These are phyloP conservation scores for Cochlearius cochlearius DNA, from an alignment of 2,113 vertebrate species.

Conservation along the genomic window DNA sequence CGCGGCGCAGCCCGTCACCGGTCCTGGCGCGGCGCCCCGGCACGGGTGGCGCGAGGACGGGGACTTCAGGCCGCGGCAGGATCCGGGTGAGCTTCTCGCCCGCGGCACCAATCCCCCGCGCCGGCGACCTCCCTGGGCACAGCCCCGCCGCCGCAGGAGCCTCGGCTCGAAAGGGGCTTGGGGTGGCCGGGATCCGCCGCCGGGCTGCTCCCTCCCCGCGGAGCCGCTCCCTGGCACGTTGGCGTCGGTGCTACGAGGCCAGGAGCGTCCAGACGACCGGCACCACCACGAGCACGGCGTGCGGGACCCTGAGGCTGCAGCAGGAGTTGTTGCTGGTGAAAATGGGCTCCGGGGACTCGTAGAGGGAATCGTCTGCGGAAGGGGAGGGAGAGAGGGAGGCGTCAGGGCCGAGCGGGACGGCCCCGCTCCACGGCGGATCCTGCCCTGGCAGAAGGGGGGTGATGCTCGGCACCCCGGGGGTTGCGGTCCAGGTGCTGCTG, in stretches of 20 bases:
- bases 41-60: not conserved
- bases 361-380: constrained; percentile 87
- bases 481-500: fast-evolving
- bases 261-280: constrained; percentile 75
- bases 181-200: not conserved
- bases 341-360: constrained; percentile 93
- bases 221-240: not conserved
- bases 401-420: not conserved
- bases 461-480: fast-evolving
- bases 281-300: constrained; percentile 64
- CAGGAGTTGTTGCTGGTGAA: constrained; percentile 93
- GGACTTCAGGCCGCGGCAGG: not conserved
- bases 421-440: fast-evolving
- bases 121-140: not conserved
- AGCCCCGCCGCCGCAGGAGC: not conserved
- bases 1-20: not conserved
- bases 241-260: constrained; percentile 64
- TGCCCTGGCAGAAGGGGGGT: fast-evolving
- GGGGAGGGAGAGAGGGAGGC: not conserved
- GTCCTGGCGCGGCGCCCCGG: not conserved
- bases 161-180: fast-evolving
- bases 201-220: not conserved
- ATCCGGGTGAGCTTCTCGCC: not conserved
- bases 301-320: constrained; percentile 71
- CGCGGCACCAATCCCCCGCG: not conserved